Base-by-base conservation (phyloP, 2,113 vertebrate species). In the Poeciliopsis retropinna region DNA sequence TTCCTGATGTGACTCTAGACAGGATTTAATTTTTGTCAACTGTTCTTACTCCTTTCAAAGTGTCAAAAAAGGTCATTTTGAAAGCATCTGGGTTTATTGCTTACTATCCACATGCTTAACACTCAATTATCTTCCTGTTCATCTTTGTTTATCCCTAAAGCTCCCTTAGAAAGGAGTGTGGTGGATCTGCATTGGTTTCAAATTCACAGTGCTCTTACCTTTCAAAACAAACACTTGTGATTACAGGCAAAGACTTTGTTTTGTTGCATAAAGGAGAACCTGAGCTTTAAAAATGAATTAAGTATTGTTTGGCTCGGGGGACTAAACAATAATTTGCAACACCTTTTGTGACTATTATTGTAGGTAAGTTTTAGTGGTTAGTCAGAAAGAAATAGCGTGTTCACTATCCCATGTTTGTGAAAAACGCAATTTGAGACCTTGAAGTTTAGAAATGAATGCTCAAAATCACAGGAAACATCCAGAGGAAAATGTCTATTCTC, bases 111-210 rank as follows among this genome's bases (percentile, higher is more conserved):
- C 84, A 88, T 87, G 85, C 88, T 92, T 91, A 91, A 85, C 89
- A 90, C 92, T 92, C 89, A 92, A 87, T 94, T 91, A 92, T 88
- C 83, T 89, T 86, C 76, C 80, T 83, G 88, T 84, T 83, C 88
- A 67, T 25, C 65, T 87, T 70, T 85, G 83, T 73, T 47, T 0
- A 41, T 76, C 70, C 44, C 67, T 62, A 81, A 86, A 88, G 71
- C 57, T 78, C 76, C 80, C 67, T 74, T 60, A 72, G 78, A 91
- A 91, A 87, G 84, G 81, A 84, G 61, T 76, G 75, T 34, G 68
- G 85, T 72, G 63, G 77, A 83, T 84, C 75, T 57, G 1, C 39
- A 54, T 25, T 10, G 34, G 76, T 82, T 83, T 82, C 62, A 77
- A 73, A 72, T 89, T 64, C 71, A 62, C 72, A 3, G 29, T 76